Evolutionary conservation across 2,113 vertebrate genomes (phyloP), one percentile per base, ranked within the genome.

Genomic region (Chamaetylas fuelleborni): DNA sequence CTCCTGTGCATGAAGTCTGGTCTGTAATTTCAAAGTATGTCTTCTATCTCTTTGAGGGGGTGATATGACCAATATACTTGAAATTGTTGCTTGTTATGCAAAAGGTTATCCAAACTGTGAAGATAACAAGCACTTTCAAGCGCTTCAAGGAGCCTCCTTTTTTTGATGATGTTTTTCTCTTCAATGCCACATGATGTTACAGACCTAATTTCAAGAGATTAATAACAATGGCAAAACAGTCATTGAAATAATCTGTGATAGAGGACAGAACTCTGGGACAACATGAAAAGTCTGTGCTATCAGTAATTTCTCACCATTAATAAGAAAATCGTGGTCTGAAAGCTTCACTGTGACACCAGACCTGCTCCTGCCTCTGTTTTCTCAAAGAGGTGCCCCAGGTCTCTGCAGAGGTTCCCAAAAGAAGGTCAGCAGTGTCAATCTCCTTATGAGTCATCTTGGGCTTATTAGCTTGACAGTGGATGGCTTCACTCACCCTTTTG

Each of bases 51-150:
- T 87, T 56, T 51, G 50, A 88, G 69, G 86, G 81, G 76, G 48
- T 47, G 74, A 72, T 82, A 58, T 79, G 76, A 85, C 73, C 88
- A 92, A 70, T 71, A 38, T 7, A 50, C 65, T 86, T 88, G 72
- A 93, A 90, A 92, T 33, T 67, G 77, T 92, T 85, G 67, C 83
- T 92, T 81, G 78, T 69, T 71, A 82, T 14, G 73, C 53, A 54
- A 89, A 95, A 96, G 93, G 73, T 94, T 95, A 91, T 64, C 51
- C 89, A 82, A 80, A 70, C 81, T 92, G 90, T 61, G 81, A 92
- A 97, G 90, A 94, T 82, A 92, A 92, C 69, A 82, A 58, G 61
- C 57, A 81, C 70, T 73, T 91, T 70, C 70, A 79, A 85, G 82
- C 9, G 5, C 36, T 89, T 95, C 71, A 85, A 72, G 62, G 23